Evolutionary conservation across 2,113 vertebrate species (phyloP).

Genomic region (Hymenochirus boettgeri): DNA sequence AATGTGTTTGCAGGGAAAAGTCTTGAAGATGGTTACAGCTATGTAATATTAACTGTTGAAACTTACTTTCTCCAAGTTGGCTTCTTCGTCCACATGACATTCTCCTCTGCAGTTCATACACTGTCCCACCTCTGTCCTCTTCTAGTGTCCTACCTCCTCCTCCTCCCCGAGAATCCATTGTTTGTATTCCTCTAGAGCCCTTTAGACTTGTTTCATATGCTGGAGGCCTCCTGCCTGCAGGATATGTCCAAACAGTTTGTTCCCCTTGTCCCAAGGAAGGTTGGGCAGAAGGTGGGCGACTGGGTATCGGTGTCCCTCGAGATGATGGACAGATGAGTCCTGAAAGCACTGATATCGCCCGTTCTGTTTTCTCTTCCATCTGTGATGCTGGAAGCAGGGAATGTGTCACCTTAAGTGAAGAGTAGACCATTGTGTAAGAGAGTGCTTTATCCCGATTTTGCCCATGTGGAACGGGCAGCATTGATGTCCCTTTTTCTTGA

Average conservation of each 20-base stretch:
- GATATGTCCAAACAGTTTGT: conserved; percentile 82
- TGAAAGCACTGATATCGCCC: conserved; percentile 56
- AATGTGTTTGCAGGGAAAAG: too few species aligned
- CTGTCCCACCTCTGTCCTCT: conserved; percentile 50
- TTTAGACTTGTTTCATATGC: conserved; percentile 65
- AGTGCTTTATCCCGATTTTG: conserved; percentile 64
- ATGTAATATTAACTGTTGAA: too few species aligned
- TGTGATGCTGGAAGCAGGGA: conserved; percentile 51
- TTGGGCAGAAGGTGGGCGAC: conserved; percentile 60
- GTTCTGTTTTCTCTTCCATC: conserved; percentile 55
- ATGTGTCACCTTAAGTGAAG: conserved; percentile 57
- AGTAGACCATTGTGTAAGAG: conserved; percentile 57
- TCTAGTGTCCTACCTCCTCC: conserved; percentile 46
- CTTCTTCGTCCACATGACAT: conserved; percentile 75
- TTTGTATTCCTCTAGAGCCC: conserved; percentile 9
- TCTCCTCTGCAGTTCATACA: conserved; percentile 81
- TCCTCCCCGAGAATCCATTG: neutral
- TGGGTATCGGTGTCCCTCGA: conserved; percentile 49
- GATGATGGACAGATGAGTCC: conserved; percentile 55
- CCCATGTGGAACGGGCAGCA: conserved; percentile 48
- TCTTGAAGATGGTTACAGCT: too few species aligned
- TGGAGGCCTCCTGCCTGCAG: conserved; percentile 79
- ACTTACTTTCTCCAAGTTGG: conserved; percentile 79
- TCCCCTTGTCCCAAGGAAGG: conserved; percentile 51
- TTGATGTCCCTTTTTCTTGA: conserved; percentile 51